Conservation (phyloP, 1,140 invertebrate genomes). For the Armadillidium nasatum region DNA sequence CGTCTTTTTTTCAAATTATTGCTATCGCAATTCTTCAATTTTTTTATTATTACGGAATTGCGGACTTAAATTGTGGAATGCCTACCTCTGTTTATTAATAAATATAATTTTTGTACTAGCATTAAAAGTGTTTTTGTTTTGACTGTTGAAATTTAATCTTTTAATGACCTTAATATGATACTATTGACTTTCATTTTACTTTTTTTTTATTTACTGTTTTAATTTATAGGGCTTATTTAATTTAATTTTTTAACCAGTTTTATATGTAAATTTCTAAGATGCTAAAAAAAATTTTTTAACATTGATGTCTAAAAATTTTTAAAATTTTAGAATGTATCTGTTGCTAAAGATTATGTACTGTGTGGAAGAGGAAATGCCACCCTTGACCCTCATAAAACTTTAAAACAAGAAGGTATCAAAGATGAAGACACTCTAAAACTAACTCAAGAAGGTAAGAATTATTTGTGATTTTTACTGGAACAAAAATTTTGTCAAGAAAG, state of each 20-base stretch:
- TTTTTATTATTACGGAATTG: too few species aligned
- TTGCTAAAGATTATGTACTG: not conserved
- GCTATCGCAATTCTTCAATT: too few species aligned
- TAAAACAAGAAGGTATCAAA: not conserved
- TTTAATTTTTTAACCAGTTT: not conserved
- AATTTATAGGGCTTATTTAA: not conserved
- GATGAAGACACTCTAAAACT: not conserved
- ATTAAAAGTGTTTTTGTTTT: too few species aligned
- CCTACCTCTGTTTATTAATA: too few species aligned
- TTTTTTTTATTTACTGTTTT: not conserved
- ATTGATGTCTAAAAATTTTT: not conserved
- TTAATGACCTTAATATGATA: not conserved
- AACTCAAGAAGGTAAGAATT: not conserved
- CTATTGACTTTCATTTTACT: not conserved
- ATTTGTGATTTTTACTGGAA: not conserved
- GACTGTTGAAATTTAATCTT: not conserved
- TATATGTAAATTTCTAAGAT: too few species aligned
- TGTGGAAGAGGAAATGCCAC: not conserved
- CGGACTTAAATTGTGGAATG: too few species aligned
- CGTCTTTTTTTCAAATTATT: too few species aligned
- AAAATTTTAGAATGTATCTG: not conserved
- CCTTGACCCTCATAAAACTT: not conserved
- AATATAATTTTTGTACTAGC: too few species aligned
- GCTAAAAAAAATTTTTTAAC: not conserved
- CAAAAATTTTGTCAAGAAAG: not conserved